Base-by-base conservation (phyloP, 37 sponge, comb jelly and placozoan species). In the Geodia barretti region DNA sequence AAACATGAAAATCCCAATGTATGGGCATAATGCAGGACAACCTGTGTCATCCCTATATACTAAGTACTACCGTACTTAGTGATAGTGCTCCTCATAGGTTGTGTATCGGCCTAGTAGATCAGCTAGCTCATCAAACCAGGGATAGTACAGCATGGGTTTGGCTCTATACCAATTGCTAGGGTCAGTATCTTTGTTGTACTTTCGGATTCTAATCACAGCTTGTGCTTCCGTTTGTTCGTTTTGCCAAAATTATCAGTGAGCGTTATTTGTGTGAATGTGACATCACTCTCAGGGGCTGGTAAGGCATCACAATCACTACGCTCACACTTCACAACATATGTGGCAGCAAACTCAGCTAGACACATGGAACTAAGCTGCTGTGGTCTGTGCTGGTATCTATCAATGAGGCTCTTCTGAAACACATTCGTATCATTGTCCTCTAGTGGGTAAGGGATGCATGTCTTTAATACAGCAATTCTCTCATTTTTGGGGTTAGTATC, bases 341-440 rank as follows among this genome's bases (percentile, higher is more conserved):
- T 62, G 32, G 84, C 84, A 36, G 68, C 64, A 61, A 83, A 83
- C 34, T 73, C 69, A 36, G 67, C 67, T 39, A 83, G 32, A 2
- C 77, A 84, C 62, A 76, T 75, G 20, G 41, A 35, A 4, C 24
- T 2, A 3, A 83, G 67, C 58, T 73, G 31, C 7, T 19, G 59
- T 75, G 84, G 84, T 64, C 84, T 83, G 24, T 83, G 65, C 19
- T 62, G 36, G 47, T 83, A 83, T 40, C 58, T 39, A 21, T 75
- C 84, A 64, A 83, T 75, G 19, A 74, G 47, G 23, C 76, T 64
- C 37, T 74, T 40, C 7, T 66, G 32, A 28, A 83, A 74, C n/a
- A 83, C 68, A 75, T 83, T 41, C 8, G 39, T 60, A 39, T 47
- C 60, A 58, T 70, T 74, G 3, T 25, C 61, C 33, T 79, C 71